phyloP scores from a whole-genome alignment of 2,797 vertebrate species.

The Synaphobranchus kaupii region DNA sequence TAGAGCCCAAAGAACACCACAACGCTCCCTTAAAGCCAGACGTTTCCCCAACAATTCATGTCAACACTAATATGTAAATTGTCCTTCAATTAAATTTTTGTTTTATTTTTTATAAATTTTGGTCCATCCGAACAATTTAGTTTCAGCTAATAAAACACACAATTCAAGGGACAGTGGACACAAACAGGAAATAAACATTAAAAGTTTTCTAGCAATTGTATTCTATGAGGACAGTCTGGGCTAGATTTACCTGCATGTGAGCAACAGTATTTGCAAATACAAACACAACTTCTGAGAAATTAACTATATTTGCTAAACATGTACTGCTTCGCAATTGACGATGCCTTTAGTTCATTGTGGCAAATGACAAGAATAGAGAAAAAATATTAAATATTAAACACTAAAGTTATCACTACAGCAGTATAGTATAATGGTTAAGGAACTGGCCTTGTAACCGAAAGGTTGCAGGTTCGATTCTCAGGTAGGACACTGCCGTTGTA shows the following conservation, averaged over 20 bases:
- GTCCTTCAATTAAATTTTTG: slow-evolving; percentile 27
- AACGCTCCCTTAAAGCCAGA: slow-evolving; percentile 58
- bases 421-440: too few species aligned
- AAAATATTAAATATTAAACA: background rate
- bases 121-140: slow-evolving; percentile 1
- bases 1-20: slow-evolving; percentile 60
- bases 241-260: background rate
- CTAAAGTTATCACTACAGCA: background rate
- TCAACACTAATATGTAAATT: slow-evolving; percentile 29
- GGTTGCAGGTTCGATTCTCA: too few species aligned
- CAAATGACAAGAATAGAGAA: background rate
- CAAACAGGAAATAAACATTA: background rate
- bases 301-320: background rate
- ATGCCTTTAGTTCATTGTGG: background rate
- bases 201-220: background rate
- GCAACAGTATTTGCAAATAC: background rate
- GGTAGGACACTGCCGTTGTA: too few species aligned
- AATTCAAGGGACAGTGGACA: background rate
- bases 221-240: background rate
- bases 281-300: background rate
- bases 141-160: background rate
- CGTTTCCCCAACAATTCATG: slow-evolving; percentile 30
- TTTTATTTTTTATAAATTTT: background rate
- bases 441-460: too few species aligned
- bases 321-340: background rate